Evolutionary conservation across 92 coral and sea anemone genomes (phyloP).

Genomic region (Bergia puertoricense): DNA sequence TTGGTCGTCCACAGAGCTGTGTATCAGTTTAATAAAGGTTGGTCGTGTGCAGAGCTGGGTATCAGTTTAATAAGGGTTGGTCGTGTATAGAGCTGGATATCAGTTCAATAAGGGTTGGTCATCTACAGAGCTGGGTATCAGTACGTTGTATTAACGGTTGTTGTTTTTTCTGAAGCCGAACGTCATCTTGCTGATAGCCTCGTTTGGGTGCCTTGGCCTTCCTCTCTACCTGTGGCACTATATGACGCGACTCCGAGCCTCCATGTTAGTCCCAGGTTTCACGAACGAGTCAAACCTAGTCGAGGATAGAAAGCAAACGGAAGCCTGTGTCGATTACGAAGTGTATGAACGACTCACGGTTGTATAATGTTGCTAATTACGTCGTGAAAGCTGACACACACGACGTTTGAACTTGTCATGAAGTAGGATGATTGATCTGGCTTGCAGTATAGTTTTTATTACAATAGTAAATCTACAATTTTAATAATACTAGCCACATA

Average conservation of each 20-base stretch:
- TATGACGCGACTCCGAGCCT: not conserved
- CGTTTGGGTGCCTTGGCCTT: not conserved
- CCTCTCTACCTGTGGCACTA: conserved; percentile 4
- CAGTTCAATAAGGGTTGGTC: too few species aligned
- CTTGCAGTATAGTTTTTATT: too few species aligned
- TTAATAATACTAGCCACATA: too few species aligned
- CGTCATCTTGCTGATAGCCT: not conserved
- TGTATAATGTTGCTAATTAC: not conserved
- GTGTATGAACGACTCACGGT: not conserved
- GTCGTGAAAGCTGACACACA: not conserved
- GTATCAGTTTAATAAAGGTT: too few species aligned
- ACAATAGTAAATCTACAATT: too few species aligned
- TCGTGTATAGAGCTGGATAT: too few species aligned
- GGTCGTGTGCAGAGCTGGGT: too few species aligned
- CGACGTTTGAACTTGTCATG: not conserved
- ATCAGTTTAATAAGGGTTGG: too few species aligned
- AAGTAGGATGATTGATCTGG: not conserved
- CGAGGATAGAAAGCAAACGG: not conserved
- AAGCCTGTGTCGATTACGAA: not conserved
- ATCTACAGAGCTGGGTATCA: too few species aligned
- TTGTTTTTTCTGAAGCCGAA: conserved; percentile 20
- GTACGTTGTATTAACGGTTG: not conserved
- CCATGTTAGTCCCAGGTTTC: not conserved
- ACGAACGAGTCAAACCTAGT: not conserved
- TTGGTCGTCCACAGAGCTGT: too few species aligned